Percentiles rank a stretch among this genome's conserved stretches.
Conservation (phyloP, 2,797 vertebrate genomes). For the Acridotheres tristis region DNA sequence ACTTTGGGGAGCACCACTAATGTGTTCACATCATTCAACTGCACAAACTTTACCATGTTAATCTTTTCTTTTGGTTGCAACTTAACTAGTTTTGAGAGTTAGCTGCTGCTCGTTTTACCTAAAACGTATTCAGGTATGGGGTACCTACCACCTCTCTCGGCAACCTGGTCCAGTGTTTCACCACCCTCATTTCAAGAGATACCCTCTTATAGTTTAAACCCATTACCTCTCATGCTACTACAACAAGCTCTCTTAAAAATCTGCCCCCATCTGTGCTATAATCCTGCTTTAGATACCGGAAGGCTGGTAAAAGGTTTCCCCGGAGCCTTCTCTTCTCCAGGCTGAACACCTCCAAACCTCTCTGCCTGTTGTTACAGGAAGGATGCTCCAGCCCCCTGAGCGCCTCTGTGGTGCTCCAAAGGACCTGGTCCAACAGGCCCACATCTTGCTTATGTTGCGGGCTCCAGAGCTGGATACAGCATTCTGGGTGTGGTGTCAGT, state of each 20-base stretch:
- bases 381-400: not conserved
- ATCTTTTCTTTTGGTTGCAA: not conserved
- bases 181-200: not conserved
- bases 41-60: too few relatives aligned
- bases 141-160: not conserved
- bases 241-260: not conserved
- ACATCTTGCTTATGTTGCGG: fast-evolving
- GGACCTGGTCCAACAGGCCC: not conserved
- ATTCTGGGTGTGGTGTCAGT: too few relatives aligned
- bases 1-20: not conserved
- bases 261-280: not conserved
- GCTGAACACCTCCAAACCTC: not conserved
- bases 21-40: not conserved
- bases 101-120: not conserved
- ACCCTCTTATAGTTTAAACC: not conserved
- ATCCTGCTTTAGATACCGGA: not conserved
- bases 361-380: not conserved
- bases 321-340: not conserved
- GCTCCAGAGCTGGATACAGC: not conserved
- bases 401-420: not conserved
- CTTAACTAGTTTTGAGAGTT: not conserved
- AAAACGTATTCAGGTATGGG: not conserved
- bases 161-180: not conserved
- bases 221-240: not conserved
- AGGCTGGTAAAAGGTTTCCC: not conserved